Base-by-base conservation (phyloP, 35 echinoderm and acorn worm genomes). In the Nesometra sesokonis region DNA sequence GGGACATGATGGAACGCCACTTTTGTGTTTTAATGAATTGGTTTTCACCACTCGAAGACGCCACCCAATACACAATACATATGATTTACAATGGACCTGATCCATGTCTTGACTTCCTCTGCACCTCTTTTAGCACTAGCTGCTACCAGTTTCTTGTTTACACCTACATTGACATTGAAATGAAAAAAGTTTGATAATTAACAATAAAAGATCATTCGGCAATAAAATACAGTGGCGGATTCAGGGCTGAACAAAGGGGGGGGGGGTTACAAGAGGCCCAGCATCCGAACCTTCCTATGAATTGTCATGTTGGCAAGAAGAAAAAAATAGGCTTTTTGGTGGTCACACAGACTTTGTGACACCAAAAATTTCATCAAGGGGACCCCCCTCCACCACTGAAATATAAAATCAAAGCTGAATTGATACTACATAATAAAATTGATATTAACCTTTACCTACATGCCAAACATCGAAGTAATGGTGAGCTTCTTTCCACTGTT, bases 401-500 rank as follows among this genome's bases (percentile, higher is more conserved):
- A n/a, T 11, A 57, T 27, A 57, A 57, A 57, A 57, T 13, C 47
- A 57, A 57, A 11, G 11, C 47, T 13, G 47, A 13, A 27, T 13
- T 57, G 27, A 57, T 27, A 57, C 27, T 57, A 11, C 11, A 13
- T 57, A 13, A 13, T 27, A 11, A 57, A 57, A 13, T 57, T 57
- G 11, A 57, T 27, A 11, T 13, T n/a, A n/a, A n/a, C 30, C 40
- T 46, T 92, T 92, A 0, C 17, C 57, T 13, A 92, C 19, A 80
- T 92, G 90, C 90, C 90, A 92, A 0, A 84, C 90, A 92, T 87
- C 90, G 82, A 82, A 92, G 3, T 92, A 27, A 35, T 92, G 90
- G 0, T 17, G 29, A 30, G 87, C 77, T 3, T 88, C 33, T 23
- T 30, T 31, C 83, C 82, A 88, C 79, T 88, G 17, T 27, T 82